Base-by-base conservation (phyloP, 2,888 invertebrate genomes). In the Drosophila tanythrix region DNA sequence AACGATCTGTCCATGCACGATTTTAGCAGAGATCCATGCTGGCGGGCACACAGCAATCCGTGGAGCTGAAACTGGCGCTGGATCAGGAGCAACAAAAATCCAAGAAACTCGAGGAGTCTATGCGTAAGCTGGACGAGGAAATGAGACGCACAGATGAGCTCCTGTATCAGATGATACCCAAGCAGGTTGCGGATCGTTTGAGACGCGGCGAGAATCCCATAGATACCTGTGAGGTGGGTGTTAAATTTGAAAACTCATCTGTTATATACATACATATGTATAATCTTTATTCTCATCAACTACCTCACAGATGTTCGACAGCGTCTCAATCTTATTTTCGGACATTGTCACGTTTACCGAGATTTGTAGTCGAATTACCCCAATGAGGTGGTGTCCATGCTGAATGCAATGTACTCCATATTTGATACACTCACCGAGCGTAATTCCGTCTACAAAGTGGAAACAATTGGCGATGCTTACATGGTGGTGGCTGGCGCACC, bases 1-100 rank as follows among this genome's bases (percentile, higher is more conserved):
- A 99, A 99, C 92, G 99, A 99, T 93, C 95, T 99, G 60, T 99
- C 99, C n/a, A 98, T 99, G 97, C 99, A 99, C 91, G 99, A 99
- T 92, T 99, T 99, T 81, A 99, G 99, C 95, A 96, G 97, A 93
- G 99, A 99, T 92, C 94, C 48, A 98, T 99, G 96, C 94, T 99
- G 88, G 98, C 99, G 36, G 98, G 98, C 36, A 99, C 99, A 0
- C 99, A 99, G 92, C 99, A 99, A 92, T 98, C 98, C 0, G 99
- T 99, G 0, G 99, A 99, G 92, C 94, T 99, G 51, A 99, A 98
- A 92, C 93, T 99, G 79, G 98, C 99, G 0, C 94, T 99, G 48
- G 99, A 99, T 93, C 97, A 99, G 94, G 99, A 99, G 91, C 98
- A 99, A 88, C 97, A 98, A 92, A 99, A 99, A 93, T 98, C 98